phyloP scores from a whole-genome alignment of 2,888 invertebrate genomes.

The Ornithoptera priamus region DNA sequence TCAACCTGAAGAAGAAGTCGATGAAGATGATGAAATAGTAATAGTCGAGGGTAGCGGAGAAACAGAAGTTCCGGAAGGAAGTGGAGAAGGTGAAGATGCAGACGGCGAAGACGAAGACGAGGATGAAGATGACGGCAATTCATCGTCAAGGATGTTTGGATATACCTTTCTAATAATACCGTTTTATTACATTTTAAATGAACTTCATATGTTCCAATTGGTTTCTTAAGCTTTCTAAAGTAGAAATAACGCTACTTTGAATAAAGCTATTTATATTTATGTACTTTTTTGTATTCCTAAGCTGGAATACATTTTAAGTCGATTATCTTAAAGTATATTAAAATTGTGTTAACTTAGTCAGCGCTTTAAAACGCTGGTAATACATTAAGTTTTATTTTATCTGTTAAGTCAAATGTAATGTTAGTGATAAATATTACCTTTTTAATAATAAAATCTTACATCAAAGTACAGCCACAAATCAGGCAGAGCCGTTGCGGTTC shows the following conservation, averaged over 20 bases:
- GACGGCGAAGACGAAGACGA: constrained; percentile 33
- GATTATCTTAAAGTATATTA: not conserved
- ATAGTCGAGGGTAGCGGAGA: constrained; percentile 32
- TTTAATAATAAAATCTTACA: too few species aligned
- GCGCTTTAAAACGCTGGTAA: too few species aligned
- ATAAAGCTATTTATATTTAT: constrained; percentile 18
- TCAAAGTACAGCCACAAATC: too few species aligned
- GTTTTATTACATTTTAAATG: constrained; percentile 50
- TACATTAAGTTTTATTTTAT: too few species aligned
- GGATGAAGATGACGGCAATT: constrained; percentile 38
- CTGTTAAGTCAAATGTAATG: too few species aligned
- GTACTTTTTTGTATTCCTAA: constrained; percentile 31
- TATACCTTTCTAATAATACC: constrained; percentile 58
- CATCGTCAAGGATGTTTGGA: constrained; percentile 55
- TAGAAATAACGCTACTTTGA: constrained; percentile 38
- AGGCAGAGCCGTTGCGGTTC: too few species aligned
- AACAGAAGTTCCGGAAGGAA: constrained; percentile 29
- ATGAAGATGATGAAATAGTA: constrained; percentile 18
- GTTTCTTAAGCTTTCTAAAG: constrained; percentile 43
- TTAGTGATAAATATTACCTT: too few species aligned
- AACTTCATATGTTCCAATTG: constrained; percentile 49
- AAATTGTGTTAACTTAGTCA: not conserved
- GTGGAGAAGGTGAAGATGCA: constrained; percentile 31
- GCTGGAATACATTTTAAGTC: constrained; percentile 31
- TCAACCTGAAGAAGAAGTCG: constrained; percentile 41